These are phyloP conservation scores for Drepana arcuata DNA, from an alignment of 1,140 invertebrate species.

Conservation along the genomic window DNA sequence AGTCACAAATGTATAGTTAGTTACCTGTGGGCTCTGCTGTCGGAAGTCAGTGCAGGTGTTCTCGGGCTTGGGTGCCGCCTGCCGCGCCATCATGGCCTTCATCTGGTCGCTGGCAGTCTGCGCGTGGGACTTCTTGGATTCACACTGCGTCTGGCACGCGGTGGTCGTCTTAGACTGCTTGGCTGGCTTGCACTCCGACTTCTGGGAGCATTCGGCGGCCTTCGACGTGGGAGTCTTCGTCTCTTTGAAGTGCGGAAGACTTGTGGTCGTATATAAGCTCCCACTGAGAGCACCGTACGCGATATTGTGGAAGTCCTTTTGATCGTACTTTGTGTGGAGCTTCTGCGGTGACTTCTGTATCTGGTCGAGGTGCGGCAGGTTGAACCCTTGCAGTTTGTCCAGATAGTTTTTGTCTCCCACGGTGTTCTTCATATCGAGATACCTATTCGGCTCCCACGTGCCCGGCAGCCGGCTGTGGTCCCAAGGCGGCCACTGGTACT, in stretches of 20 bases:
- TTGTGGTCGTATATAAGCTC: constrained; percentile 40
- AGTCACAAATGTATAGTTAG: too few species aligned
- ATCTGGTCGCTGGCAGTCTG: constrained; percentile 51
- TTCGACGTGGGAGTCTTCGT: constrained; percentile 49
- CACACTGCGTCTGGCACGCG: constrained; percentile 64
- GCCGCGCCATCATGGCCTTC: constrained; percentile 66
- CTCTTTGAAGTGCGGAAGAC: constrained; percentile 62
- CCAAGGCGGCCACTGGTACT: constrained; percentile 77
- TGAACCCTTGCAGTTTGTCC: constrained; percentile 71
- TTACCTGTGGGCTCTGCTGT: constrained; percentile 53
- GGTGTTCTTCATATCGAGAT: constrained; percentile 59
- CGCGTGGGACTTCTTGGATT: constrained; percentile 47
- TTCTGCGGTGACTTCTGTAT: constrained; percentile 70
- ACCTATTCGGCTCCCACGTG: constrained; percentile 65
- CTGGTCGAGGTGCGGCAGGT: constrained; percentile 71
- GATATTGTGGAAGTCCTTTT: constrained; percentile 67
- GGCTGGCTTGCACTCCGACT: constrained; percentile 57
- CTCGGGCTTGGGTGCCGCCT: constrained; percentile 45
- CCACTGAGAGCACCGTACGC: constrained; percentile 60
- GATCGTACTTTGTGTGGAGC: constrained; percentile 58
- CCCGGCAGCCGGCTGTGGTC: constrained; percentile 65
- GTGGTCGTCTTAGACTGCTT: constrained; percentile 67
- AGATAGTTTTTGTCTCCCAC: constrained; percentile 59
- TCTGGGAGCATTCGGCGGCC: constrained; percentile 54
- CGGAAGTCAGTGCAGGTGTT: constrained; percentile 45